Conservation (phyloP, 92 coral and sea anemone species). For the Blastomussa wellsi region DNA sequence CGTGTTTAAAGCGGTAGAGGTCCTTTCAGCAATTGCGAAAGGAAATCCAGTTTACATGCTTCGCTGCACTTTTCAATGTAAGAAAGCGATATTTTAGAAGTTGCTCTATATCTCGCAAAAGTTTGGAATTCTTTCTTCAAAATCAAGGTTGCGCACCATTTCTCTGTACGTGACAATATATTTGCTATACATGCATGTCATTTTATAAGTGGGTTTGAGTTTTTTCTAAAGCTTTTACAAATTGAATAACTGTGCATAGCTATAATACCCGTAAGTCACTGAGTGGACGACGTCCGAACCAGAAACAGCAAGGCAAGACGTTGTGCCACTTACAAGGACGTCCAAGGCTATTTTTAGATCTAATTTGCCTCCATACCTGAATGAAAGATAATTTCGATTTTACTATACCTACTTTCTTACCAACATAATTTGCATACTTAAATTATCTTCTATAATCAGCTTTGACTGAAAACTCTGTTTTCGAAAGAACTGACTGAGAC, state of each 20-base stretch:
- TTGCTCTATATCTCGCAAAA: slow-evolving; percentile 22
- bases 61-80: neutral
- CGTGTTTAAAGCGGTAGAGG: slow-evolving; percentile 12
- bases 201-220: neutral
- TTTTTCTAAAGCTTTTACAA: neutral
- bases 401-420: too few species aligned
- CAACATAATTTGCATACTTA: neutral
- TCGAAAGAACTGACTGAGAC: neutral
- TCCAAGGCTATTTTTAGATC: slow-evolving; percentile 5
- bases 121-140: slow-evolving; percentile 8
- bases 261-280: slow-evolving; percentile 18
- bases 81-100: slow-evolving; percentile 19
- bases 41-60: slow-evolving; percentile 12
- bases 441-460: neutral
- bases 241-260: neutral
- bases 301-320: neutral
- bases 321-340: neutral
- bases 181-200: neutral
- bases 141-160: slow-evolving; percentile 3
- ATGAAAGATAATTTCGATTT: neutral
- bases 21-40: neutral
- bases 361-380: neutral
- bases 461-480: neutral
- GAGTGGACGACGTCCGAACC: neutral
- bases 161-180: slow-evolving; percentile 3